These are phyloP conservation scores for Brachionus manjavacas DNA, from an alignment of 1,140 invertebrate genomes.

Conservation along the genomic window DNA sequence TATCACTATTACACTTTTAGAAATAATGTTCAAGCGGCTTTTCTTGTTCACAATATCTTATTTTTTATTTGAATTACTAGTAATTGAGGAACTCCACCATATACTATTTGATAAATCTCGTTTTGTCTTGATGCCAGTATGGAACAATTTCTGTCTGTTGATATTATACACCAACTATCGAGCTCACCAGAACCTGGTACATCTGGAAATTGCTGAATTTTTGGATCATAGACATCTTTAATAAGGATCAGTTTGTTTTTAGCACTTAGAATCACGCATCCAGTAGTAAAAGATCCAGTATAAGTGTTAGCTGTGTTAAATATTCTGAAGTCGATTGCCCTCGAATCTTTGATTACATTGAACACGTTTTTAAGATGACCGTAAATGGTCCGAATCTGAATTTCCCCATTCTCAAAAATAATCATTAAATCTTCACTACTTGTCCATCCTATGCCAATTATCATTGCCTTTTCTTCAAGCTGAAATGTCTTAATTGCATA, in stretches of 20 bases:
- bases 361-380: conserved; percentile 15
- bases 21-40: no score
- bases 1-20: no score
- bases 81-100: conserved; percentile 4
- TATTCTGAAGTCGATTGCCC: conserved; percentile 17
- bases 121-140: background rate
- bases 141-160: conserved; percentile 18
- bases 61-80: background rate
- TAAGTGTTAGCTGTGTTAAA: conserved; percentile 23
- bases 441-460: conserved; percentile 36
- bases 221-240: conserved; percentile 40
- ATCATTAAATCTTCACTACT: conserved; percentile 33
- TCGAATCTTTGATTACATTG: conserved; percentile 38
- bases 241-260: conserved; percentile 27
- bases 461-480: conserved; percentile 6
- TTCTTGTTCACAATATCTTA: no score
- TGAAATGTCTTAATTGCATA: conserved; percentile 29
- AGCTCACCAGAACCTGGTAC: background rate
- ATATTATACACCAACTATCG: conserved; percentile 27
- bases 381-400: conserved; percentile 15
- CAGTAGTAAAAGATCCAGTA: conserved; percentile 12
- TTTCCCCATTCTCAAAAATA: conserved; percentile 21
- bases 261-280: background rate
- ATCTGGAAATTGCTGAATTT: conserved; percentile 36
- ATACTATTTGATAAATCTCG: background rate